Evolutionary conservation across 2,113 vertebrate genomes (phyloP), one percentile per base, ranked within the genome.

Genomic region (Barnardius zonarius): DNA sequence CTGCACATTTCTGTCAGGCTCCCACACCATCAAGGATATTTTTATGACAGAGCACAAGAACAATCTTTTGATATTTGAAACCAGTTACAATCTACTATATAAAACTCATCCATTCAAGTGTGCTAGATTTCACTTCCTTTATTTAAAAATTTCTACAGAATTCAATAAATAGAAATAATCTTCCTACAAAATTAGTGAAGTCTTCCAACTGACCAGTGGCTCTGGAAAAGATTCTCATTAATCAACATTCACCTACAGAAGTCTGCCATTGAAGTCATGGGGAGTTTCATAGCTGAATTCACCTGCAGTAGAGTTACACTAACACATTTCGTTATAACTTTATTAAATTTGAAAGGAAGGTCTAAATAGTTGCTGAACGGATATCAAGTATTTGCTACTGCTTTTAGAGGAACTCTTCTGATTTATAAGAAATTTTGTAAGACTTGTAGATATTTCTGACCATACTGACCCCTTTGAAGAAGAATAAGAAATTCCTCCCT

Each of bases 1-100:
- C 55, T 95, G 46, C 30, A 79, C 4, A 2, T 46, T 94, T 94
- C 94, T 69, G 63, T 81, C 72, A 83, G 54, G 62, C 24, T 82
- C 93, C 78, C 27, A 13, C 78, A 95, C 48, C 33, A 86, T 59
- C 23, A 39, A 1, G 28, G 6, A 13, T 76, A 37, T 41, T 87
- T 52, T 74, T 66, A 84, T 0, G 4, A 55, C 28, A 39, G 27
- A 6, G 4, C 19, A 5, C 11, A 61, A 73, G 70, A 76, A 66
- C 18, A 80, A 80, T 66, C 62, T 76, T 95, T 67, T 93, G 85
- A 85, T 92, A 74, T 82, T 74, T 91, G 54, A 96, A 94, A 83
- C 44, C 43, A 84, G 70, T 92, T 88, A 62, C n/a, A 9, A 96
- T 69, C 90, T 74, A 52, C 61, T 92, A 84, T 55, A 64, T 52